Base-by-base conservation (phyloP, 2,113 vertebrate species). In the Pundamilia nyererei region DNA sequence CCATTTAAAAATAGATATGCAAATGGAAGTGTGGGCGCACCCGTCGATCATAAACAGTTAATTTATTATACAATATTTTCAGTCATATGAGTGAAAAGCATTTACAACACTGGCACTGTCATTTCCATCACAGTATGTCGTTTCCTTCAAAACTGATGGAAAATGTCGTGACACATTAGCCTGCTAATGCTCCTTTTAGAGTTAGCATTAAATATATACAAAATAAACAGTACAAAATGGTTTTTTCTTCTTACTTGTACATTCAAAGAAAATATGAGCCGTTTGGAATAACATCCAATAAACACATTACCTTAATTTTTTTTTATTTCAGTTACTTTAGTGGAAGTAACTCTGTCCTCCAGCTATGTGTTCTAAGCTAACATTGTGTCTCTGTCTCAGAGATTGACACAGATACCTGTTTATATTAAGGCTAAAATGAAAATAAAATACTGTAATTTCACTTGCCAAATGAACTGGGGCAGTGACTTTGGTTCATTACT, bases 371-470 rank as follows among this genome's bases (percentile, higher is more conserved):
- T 45, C 33, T 45, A 72, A 72, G 38, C 38, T 72, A 75, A 26
- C 8, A 26, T 26, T 11, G 3, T 24, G n/a, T 17, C 0, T 24
- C 21, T 17, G 0, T 11, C 0, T 75, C 0, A 15, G 40, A 72
- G 68, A 70, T 40, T 12, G 62, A 29, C 21, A 72, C 4, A 47
- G 2, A 72, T 29, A 47, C 8, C 13, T 26, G 40, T 45, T 75
- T 47, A 47, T 47, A 17, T 40, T 40, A 21, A 7, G 11, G 7
- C 65, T 72, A 45, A 72, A 72, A 45, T 72, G 0, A 47, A 29
- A 72, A 26, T 72, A 45, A 72, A 72, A 72, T 26, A 5, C 40
- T 47, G 6, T 45, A 72, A 72, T 72, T 72, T 72, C 9, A 11
- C 68, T 72, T 15, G 6, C 9, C 68, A 72, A 72, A 47, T 45